Evolutionary conservation across 2,888 invertebrate species (phyloP), one percentile per base, ranked within the genome.

Genomic region (Sturmia bella): DNA sequence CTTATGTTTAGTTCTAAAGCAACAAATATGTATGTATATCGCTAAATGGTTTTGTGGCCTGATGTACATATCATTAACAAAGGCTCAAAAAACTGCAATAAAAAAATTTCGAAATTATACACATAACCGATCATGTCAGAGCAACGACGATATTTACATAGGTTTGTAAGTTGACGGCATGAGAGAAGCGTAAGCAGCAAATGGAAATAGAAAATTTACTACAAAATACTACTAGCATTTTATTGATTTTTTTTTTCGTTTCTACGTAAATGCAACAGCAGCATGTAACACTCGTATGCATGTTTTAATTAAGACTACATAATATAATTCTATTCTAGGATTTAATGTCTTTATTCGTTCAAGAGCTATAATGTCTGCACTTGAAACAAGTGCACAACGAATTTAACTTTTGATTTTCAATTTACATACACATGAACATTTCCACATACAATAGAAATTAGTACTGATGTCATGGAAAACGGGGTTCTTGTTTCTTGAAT

Each of bases 231-330:
- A 41, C 15, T 39, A 39, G 11, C 41, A 50, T 57, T 66, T 17
- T 75, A 75, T 75, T 57, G 75, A 75, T 75, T 66, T 75, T 57
- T 24, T 21, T 0, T 12, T 32, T 41, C n/a, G n/a, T 56, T 37
- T 12, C 61, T 54, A 3, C 32, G 32, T 56, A 21, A 13, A 43
- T 52, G 13, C 37, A 61, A 56, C 39, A 63, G 6, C 37, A 63
- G n/a, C 27, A 27, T 27, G 3, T 4, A 6, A 27, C 6, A 27
- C 27, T 4, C 6, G 6, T 27, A 6, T 27, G 27, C 27, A 27
- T 27, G 6, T 27, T n/a, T 3, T 27, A 27, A 4, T 27, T 27
- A 27, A 27, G 6, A 27, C 3, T 45, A 56, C 45, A 63, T 13
- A 37, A 63, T 70, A 77, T 39, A 19, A 37, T 69, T 69, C 41